A percentile compares a stretch with the other conserved stretches of the same genome.
phyloP scores from a whole-genome alignment of 2,113 vertebrate genomes.

The Passer montanus region DNA sequence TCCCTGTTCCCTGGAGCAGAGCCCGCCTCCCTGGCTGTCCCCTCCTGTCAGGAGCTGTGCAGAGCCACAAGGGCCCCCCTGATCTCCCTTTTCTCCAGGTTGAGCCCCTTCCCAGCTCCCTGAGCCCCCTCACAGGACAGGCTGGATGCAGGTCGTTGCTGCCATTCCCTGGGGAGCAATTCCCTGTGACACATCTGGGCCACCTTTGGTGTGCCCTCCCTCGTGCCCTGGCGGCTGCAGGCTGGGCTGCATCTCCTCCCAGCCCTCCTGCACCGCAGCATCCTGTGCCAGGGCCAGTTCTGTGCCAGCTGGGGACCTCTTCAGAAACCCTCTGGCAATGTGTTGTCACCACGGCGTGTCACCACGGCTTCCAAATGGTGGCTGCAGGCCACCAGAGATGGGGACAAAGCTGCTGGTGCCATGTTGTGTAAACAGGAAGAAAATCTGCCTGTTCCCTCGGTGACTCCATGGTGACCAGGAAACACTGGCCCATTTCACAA shows the following conservation, averaged over 20 bases:
- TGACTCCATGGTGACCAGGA: conserved; percentile 21
- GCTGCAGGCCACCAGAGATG: not conserved
- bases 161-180: not conserved
- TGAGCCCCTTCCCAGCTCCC: not conserved
- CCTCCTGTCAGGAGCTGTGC: not conserved
- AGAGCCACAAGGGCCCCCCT: not conserved
- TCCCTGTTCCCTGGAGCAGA: not conserved
- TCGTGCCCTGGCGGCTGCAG: not conserved
- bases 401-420: not conserved
- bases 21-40: not conserved
- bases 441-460: conserved; percentile 31
- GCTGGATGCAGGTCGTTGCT: not conserved
- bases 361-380: not conserved
- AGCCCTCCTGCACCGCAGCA: not conserved
- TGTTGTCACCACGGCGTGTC: not conserved
- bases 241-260: not conserved
- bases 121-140: not conserved
- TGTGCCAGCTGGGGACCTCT: not conserved
- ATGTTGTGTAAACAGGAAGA: conserved; percentile 34
- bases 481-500: not conserved
- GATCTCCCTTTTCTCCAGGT: not conserved
- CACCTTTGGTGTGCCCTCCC: not conserved
- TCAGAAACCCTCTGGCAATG: not conserved
- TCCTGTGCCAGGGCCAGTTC: accelerated
- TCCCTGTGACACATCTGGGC: not conserved